These are phyloP conservation scores for Anas capensis DNA, from an alignment of 2,797 vertebrate genomes.

Conservation along the genomic window DNA sequence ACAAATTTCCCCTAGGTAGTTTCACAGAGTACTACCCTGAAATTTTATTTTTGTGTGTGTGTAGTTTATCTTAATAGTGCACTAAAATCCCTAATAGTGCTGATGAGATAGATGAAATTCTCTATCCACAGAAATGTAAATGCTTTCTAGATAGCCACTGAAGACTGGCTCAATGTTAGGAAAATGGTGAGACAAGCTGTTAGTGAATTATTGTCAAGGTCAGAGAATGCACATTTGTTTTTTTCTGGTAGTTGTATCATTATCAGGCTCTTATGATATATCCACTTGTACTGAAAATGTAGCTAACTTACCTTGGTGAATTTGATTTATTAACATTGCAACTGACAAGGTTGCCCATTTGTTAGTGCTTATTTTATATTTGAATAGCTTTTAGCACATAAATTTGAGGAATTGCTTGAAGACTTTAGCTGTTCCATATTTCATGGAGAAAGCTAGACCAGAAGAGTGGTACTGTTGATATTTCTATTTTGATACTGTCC, in stretches of 20 bases:
- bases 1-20: not conserved
- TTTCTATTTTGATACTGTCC: constrained; percentile 75
- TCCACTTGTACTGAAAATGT: constrained; percentile 76
- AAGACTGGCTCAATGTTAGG: constrained; percentile 59
- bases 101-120: constrained; percentile 32
- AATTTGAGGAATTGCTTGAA: constrained; percentile 80
- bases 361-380: constrained; percentile 83
- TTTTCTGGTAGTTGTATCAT: constrained; percentile 79
- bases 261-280: constrained; percentile 81
- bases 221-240: constrained; percentile 78
- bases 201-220: constrained; percentile 83
- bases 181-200: constrained; percentile 68
- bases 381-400: constrained; percentile 81
- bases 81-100: not conserved
- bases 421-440: constrained; percentile 77
- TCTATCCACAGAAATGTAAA: constrained; percentile 35
- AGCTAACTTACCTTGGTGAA: constrained; percentile 81
- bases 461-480: constrained; percentile 67
- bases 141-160: constrained; percentile 25
- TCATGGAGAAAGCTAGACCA: constrained; percentile 68
- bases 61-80: not conserved
- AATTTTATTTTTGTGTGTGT: not conserved
- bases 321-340: constrained; percentile 82
- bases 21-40: not conserved
- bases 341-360: constrained; percentile 81